Percentiles rank a stretch among this genome's conserved stretches.
phyloP scores from a whole-genome alignment of 2,113 vertebrate genomes.

The Trematocara variabile region DNA sequence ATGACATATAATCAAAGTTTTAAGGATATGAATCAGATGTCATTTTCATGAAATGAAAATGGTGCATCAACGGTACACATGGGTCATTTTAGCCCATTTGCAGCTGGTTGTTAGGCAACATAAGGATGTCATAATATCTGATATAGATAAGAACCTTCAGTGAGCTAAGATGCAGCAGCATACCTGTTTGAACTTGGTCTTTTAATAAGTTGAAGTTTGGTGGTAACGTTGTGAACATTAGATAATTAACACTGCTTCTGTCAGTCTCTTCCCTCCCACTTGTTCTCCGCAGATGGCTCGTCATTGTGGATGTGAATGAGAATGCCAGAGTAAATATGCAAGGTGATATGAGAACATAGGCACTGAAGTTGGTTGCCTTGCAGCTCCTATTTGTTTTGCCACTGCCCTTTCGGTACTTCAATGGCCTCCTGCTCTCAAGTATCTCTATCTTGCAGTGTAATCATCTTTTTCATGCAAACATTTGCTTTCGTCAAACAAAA shows the following conservation, averaged over 20 bases:
- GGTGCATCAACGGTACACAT: neutral
- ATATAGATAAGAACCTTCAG: neutral
- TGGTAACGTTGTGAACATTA: neutral
- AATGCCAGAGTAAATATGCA: conserved; percentile 51
- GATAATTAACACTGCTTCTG: neutral
- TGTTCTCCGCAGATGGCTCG: too few species aligned
- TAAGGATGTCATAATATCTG: neutral
- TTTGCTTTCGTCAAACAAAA: conserved; percentile 42
- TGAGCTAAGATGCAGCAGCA: neutral
- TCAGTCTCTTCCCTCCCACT: too few species aligned
- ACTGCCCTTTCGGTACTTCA: conserved; percentile 39
- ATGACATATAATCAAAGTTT: neutral
- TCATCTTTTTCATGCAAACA: conserved; percentile 64
- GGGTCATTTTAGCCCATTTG: neutral
- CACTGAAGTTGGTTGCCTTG: conserved; percentile 32
- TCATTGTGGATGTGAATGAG: conserved; percentile 26
- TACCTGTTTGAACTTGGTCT: neutral
- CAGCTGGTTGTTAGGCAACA: neutral
- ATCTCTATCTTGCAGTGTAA: conserved; percentile 14
- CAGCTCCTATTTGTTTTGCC: conserved; percentile 59
- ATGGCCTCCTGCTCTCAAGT: conserved; percentile 47
- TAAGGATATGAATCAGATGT: neutral
- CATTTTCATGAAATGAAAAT: neutral
- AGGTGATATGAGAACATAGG: conserved; percentile 24
- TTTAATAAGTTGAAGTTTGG: neutral